Evolutionary conservation across 1,140 invertebrate species (phyloP).

Genomic region (Meteorus sp.): DNA sequence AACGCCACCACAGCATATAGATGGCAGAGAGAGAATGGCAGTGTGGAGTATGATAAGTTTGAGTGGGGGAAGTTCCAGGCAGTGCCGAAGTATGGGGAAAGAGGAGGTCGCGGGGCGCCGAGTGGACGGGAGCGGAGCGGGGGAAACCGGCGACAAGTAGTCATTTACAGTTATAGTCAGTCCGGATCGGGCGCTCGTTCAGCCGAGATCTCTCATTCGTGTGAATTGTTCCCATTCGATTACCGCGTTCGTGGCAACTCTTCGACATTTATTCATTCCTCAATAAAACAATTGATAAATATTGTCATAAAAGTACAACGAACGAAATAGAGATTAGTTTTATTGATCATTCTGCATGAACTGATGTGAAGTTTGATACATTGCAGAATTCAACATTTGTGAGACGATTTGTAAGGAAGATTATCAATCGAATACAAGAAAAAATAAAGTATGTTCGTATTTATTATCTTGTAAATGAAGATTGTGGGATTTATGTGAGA

Average conservation of each 20-base stretch:
- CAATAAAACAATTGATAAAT: no score
- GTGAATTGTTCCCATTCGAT: slow-evolving; percentile 9
- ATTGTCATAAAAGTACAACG: neutral
- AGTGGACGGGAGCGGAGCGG: slow-evolving; percentile 33
- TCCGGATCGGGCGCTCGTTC: slow-evolving; percentile 58
- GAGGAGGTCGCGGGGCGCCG: slow-evolving; percentile 22
- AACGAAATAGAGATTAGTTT: no score
- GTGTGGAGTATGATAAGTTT: slow-evolving; percentile 1
- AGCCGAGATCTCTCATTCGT: slow-evolving; percentile 44
- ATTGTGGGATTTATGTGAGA: no score
- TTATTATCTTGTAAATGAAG: no score
- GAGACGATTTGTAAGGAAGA: no score
- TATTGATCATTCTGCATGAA: no score
- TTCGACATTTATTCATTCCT: no score
- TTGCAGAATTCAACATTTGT: no score
- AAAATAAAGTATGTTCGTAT: no score
- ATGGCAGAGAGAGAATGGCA: neutral
- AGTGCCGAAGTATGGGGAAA: neutral
- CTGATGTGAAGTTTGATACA: no score
- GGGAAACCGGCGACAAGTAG: slow-evolving; percentile 55
- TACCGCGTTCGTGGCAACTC: no score
- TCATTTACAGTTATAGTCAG: slow-evolving; percentile 61
- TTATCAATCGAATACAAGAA: no score
- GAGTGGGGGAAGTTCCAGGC: slow-evolving; percentile 1
- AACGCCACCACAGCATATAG: neutral